Evolutionary conservation across 2,797 vertebrate species (phyloP).

Genomic region (Anomalospiza imberbis): DNA sequence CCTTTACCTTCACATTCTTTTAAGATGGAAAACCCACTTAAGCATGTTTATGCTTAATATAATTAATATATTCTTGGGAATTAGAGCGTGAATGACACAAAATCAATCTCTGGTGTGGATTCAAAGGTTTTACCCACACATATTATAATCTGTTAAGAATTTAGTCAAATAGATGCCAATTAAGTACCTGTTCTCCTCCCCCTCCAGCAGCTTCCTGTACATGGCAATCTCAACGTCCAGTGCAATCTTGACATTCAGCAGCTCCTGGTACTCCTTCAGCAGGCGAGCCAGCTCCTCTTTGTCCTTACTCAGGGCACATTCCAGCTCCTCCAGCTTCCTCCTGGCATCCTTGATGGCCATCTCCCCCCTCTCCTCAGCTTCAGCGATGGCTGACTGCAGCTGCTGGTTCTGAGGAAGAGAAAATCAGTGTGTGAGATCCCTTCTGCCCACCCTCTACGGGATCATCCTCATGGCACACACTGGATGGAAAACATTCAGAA

Average conservation of each 20-base stretch:
- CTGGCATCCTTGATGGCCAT: conserved; percentile 76
- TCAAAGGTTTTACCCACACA: fast-evolving
- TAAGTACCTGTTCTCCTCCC: conserved; percentile 71
- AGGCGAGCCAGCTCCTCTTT: conserved; percentile 89
- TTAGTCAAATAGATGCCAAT: neutral
- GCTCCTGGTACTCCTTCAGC: conserved; percentile 86
- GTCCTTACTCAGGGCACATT: conserved; percentile 80
- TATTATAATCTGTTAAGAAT: neutral
- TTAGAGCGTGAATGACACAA: fast-evolving
- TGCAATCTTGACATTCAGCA: conserved; percentile 86
- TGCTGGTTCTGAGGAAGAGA: conserved; percentile 41
- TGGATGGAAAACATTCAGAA: neutral
- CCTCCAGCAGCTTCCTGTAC: conserved; percentile 85
- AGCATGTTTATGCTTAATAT: neutral
- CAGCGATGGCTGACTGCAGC: conserved; percentile 65
- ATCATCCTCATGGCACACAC: neutral
- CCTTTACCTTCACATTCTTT: neutral
- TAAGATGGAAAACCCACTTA: neutral
- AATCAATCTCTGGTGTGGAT: neutral
- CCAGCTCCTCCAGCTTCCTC: conserved; percentile 80
- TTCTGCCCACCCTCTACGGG: too few species aligned
- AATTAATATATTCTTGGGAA: neutral
- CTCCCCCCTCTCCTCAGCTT: conserved; percentile 61
- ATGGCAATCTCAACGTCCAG: conserved; percentile 92
- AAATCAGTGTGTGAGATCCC: neutral